Percentiles rank a stretch among this genome's conserved stretches.
These are phyloP conservation scores for Percopsis transmontana DNA, from an alignment of 2,113 vertebrate species.

Conservation along the genomic window DNA sequence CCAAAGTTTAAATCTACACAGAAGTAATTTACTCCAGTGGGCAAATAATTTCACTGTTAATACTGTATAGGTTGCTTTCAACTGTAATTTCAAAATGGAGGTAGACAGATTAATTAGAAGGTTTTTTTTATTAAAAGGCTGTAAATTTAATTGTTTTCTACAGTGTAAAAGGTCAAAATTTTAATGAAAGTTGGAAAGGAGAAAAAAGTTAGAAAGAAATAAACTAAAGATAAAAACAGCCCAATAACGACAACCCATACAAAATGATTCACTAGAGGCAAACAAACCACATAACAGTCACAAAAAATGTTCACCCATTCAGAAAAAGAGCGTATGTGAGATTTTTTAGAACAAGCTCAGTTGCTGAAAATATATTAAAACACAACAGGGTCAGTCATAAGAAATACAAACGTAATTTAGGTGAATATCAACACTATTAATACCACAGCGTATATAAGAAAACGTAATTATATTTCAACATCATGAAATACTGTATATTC, in stretches of 20 bases:
- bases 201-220: conserved; percentile 22
- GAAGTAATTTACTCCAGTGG: too few relatives aligned
- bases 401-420: conserved; percentile 25
- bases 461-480: conserved; percentile 28
- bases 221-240: conserved; percentile 39
- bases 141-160: conserved; percentile 61
- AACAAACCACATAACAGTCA: conserved; percentile 27
- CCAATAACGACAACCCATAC: conserved; percentile 38
- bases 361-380: conserved; percentile 10
- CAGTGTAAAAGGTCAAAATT: conserved; percentile 78
- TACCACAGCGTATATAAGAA: conserved; percentile 43
- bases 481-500: conserved; percentile 42
- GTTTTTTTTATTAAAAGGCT: conserved; percentile 74
- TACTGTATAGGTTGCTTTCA: too few relatives aligned
- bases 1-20: too few relatives aligned
- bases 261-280: conserved; percentile 36
- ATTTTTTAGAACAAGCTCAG: conserved; percentile 18
- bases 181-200: conserved; percentile 43
- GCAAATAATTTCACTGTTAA: too few relatives aligned
- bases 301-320: conserved; percentile 13
- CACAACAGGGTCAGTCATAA: not conserved
- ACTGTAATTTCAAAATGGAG: too few relatives aligned
- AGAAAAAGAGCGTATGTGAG: conserved; percentile 11
- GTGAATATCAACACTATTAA: conserved; percentile 50
- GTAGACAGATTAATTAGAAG: too few relatives aligned